Evolutionary conservation across 2,113 vertebrate species (phyloP).

Genomic region (Podocnemis expansa): DNA sequence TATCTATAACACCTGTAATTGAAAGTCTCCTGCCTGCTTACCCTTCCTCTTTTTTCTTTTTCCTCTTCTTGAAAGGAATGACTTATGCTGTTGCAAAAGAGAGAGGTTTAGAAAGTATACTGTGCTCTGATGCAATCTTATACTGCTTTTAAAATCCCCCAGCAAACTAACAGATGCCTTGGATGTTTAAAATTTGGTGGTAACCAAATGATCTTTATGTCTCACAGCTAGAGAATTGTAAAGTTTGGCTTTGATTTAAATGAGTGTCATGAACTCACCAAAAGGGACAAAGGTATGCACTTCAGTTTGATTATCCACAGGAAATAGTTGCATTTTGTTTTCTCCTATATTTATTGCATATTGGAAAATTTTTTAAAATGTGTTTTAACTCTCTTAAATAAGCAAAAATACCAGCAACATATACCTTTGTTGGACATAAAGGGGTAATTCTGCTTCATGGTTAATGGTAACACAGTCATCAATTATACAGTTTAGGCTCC

Average conservation of each 20-base stretch:
- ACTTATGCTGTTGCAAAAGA: not conserved
- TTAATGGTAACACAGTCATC: not conserved
- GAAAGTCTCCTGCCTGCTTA: not conserved
- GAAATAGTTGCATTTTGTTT: not conserved
- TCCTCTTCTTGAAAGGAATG: not conserved
- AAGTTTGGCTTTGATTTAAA: not conserved
- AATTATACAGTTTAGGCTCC: not conserved
- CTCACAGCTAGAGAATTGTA: not conserved
- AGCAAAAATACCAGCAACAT: not conserved
- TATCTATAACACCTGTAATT: not conserved
- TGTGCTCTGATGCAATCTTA: not conserved
- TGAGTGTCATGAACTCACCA: not conserved
- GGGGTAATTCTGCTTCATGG: not conserved
- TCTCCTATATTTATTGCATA: not conserved
- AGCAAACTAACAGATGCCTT: not conserved
- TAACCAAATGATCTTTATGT: not conserved
- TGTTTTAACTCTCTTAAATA: not conserved
- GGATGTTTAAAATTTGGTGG: not conserved
- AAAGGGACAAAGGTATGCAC: not conserved
- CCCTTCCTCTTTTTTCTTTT: not conserved
- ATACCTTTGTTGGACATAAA: not conserved
- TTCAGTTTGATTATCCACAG: not conserved
- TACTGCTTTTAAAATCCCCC: not conserved
- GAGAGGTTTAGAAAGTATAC: not conserved
- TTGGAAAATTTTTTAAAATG: not conserved